Evolutionary conservation across 2,113 vertebrate species (phyloP).

Genomic region (Oncorhynchus clarkii): DNA sequence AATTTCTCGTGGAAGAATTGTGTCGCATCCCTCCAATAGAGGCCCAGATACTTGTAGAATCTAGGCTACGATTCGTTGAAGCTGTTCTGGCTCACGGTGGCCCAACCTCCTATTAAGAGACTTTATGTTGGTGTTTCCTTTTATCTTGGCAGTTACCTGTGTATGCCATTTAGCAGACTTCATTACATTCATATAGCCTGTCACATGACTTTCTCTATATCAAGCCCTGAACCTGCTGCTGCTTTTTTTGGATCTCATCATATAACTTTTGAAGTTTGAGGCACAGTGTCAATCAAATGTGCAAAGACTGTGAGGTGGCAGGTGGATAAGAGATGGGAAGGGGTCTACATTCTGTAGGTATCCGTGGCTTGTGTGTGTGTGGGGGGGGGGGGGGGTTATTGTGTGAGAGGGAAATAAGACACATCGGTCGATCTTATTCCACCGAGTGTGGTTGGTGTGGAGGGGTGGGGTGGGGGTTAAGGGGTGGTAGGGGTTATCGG

Average conservation of each 20-base stretch:
- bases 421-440: constrained; percentile 55
- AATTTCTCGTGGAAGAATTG: too few relatives aligned
- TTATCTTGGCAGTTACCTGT: too few relatives aligned
- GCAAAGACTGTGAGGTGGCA: not conserved
- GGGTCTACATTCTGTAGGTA: constrained; percentile 18
- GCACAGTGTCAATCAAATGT: constrained; percentile 11
- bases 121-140: too few relatives aligned
- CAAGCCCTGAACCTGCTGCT: constrained; percentile 6
- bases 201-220: not conserved
- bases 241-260: constrained; percentile 60
- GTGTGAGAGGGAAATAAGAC: constrained; percentile 40
- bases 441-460: constrained; percentile 22
- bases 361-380: not conserved
- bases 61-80: too few relatives aligned
- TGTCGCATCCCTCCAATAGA: too few relatives aligned
- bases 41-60: too few relatives aligned
- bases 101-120: too few relatives aligned
- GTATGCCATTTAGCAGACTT: not conserved
- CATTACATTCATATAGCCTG: constrained; percentile 1
- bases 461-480: constrained; percentile 12
- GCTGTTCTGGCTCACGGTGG: too few relatives aligned
- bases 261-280: constrained; percentile 31
- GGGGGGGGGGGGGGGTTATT: constrained; percentile 31
- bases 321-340: too few relatives aligned
- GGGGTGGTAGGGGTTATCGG: not conserved